These are phyloP conservation scores for Pristionchus japonicus DNA, from an alignment of 2,888 invertebrate species.

Conservation along the genomic window DNA sequence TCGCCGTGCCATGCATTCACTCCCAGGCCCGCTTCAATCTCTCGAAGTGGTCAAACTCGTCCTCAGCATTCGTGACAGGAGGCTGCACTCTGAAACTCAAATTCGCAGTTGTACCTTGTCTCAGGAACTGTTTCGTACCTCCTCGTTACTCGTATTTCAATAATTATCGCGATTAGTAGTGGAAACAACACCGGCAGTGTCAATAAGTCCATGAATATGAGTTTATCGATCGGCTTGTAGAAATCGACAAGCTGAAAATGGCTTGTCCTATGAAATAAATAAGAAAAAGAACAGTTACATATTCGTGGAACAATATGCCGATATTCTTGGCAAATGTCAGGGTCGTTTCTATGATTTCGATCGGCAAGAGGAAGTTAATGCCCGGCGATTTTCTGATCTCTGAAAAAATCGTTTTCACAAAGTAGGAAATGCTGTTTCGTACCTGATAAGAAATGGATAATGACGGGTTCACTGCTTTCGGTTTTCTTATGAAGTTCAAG, in stretches of 20 bases:
- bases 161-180: neutral
- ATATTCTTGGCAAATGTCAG: neutral
- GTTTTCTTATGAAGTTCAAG: neutral
- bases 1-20: no score
- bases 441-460: neutral
- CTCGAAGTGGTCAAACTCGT: neutral
- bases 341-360: neutral
- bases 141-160: neutral
- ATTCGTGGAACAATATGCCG: neutral
- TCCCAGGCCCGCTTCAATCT: neutral
- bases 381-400: neutral
- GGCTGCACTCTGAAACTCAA: neutral
- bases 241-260: neutral
- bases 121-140: no score
- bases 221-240: neutral
- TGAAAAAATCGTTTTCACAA: no score
- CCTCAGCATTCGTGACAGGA: neutral
- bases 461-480: neutral
- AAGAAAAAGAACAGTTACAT: neutral
- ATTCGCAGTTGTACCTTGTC: neutral
- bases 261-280: no score
- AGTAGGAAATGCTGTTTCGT: neutral
- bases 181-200: neutral
- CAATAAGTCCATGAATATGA: neutral
- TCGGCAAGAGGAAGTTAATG: neutral